A percentile compares a stretch with the other conserved stretches of the same genome.
phyloP scores from a whole-genome alignment of 1,140 invertebrate genomes.

The Bombus ignitus region DNA sequence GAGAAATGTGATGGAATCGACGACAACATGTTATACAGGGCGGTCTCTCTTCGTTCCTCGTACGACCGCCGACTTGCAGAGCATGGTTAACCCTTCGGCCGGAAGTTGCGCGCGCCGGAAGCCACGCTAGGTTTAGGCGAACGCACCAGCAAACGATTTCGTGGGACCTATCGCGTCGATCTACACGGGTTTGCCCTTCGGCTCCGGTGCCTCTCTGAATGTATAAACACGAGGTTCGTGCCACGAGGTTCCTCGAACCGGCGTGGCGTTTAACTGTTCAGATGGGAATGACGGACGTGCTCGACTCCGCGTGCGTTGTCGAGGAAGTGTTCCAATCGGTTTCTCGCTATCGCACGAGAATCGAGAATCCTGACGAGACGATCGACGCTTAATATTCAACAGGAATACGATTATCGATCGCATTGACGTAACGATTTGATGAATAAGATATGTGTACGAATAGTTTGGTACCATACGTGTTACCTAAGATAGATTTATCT shows the following conservation, averaged over 20 bases:
- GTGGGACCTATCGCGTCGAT: constrained; percentile 52
- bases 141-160: constrained; percentile 70
- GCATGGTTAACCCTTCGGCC: constrained; percentile 71
- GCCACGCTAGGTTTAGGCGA: constrained; percentile 74
- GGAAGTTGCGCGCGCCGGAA: constrained; percentile 77
- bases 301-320: not conserved
- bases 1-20: not conserved
- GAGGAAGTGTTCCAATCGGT: not conserved
- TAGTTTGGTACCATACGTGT: too few relatives aligned
- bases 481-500: not conserved
- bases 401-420: not conserved
- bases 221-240: constrained; percentile 41
- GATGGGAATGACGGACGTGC: constrained; percentile 9
- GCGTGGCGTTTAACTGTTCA: not conserved
- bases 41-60: not conserved
- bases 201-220: constrained; percentile 40
- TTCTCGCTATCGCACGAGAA: not conserved
- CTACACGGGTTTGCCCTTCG: constrained; percentile 48
- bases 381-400: not conserved
- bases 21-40: constrained; percentile 5
- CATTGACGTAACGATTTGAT: too few relatives aligned
- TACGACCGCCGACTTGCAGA: constrained; percentile 9
- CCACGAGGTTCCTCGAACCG: constrained; percentile 28
- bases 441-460: not conserved
- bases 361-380: not conserved